phyloP scores from a whole-genome alignment of 2,113 vertebrate genomes.

The Delphinus delphis region DNA sequence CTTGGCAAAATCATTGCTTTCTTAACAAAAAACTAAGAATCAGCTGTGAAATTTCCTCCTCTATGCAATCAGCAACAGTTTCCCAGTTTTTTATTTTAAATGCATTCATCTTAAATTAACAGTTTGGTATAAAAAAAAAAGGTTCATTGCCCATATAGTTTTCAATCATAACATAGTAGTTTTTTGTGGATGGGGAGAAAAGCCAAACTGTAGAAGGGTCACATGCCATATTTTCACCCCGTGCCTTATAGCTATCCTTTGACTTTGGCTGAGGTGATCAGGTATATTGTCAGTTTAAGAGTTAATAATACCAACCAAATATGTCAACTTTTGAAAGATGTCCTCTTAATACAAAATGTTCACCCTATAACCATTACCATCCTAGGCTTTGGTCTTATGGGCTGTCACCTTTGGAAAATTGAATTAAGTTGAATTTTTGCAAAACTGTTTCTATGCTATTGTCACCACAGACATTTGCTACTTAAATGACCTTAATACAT shows the following conservation, averaged over 20 bases:
- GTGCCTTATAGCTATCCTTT: background rate
- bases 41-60: conserved; percentile 57
- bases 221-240: background rate
- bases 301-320: conserved; percentile 36
- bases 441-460: conserved; percentile 49
- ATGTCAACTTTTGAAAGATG: conserved; percentile 28
- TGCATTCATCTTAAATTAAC: conserved; percentile 10
- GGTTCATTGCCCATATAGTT: conserved; percentile 22
- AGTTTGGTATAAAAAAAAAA: conserved; percentile 39
- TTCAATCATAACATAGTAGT: conserved; percentile 38
- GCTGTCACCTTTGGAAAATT: conserved; percentile 32
- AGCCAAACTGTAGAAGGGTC: background rate
- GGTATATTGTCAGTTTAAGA: background rate
- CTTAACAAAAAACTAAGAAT: conserved; percentile 62
- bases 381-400: background rate
- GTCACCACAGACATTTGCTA: background rate
- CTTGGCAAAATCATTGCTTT: conserved; percentile 68
- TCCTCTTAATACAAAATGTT: conserved; percentile 29
- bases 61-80: conserved; percentile 41
- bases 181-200: background rate
- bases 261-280: background rate
- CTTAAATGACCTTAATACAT: conserved; percentile 42
- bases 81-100: conserved; percentile 33
- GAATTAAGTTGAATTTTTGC: conserved; percentile 41
- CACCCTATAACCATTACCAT: background rate